Evolutionary conservation across 2,113 vertebrate genomes (phyloP).

Genomic region (Rhinoderma darwinii): DNA sequence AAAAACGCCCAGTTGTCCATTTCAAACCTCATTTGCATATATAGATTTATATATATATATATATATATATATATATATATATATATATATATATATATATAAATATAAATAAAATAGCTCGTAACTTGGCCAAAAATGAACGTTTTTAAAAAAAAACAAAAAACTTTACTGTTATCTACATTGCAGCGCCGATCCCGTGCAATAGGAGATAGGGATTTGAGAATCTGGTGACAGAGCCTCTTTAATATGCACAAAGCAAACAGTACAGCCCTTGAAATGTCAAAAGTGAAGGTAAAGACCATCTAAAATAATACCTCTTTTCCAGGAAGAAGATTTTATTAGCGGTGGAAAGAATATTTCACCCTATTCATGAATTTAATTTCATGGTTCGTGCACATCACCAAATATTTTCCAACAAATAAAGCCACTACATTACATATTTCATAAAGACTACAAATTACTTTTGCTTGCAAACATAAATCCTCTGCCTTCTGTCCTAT

Average conservation of each 20-base stretch:
- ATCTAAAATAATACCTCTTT: conserved; percentile 59
- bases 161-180: no score
- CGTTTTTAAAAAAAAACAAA: no score
- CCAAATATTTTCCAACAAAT: conserved; percentile 61
- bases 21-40: no score
- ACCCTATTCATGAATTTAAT: conserved; percentile 59
- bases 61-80: no score
- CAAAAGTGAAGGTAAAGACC: conserved; percentile 38
- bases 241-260: conserved; percentile 11
- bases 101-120: no score
- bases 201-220: no score
- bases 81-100: no score
- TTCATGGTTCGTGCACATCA: conserved; percentile 42
- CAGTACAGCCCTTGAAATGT: conserved; percentile 38
- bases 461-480: conserved; percentile 41
- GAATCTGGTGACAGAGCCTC: no score
- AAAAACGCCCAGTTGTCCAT: no score
- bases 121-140: no score
- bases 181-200: no score
- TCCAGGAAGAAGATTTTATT: conserved; percentile 58
- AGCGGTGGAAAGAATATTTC: conserved; percentile 54
- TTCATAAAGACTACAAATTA: conserved; percentile 59
- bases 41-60: no score
- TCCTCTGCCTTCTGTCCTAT: conserved; percentile 34
- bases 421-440: conserved; percentile 59